A percentile compares a stretch with the other conserved stretches of the same genome.
phyloP scores from a whole-genome alignment of 2,888 invertebrate species.

The Xiphydria camelus region DNA sequence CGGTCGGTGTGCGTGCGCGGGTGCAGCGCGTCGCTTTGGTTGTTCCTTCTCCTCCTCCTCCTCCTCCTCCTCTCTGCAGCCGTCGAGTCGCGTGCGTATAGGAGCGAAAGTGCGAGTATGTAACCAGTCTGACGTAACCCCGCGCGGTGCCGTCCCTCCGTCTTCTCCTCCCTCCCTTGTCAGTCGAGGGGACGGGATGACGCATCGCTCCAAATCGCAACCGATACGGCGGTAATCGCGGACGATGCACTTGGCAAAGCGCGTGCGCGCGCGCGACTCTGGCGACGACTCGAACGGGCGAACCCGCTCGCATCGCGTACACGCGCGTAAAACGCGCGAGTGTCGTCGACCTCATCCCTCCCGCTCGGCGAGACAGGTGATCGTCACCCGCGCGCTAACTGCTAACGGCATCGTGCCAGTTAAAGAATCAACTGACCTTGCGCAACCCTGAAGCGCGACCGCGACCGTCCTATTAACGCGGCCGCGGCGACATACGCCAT shows the following conservation, averaged over 20 bases:
- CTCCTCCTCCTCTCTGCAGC: neutral
- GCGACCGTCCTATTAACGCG: conserved; percentile 32
- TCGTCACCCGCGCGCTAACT: conserved; percentile 1
- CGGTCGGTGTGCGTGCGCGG: no score
- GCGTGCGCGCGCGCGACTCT: no score
- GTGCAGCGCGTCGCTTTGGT: no score
- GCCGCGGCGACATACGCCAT: conserved; percentile 36
- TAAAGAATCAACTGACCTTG: conserved; percentile 26
- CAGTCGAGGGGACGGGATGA: no score
- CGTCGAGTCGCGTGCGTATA: neutral
- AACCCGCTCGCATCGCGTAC: neutral
- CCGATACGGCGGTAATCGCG: no score
- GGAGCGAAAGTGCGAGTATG: no score
- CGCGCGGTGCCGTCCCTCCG: no score
- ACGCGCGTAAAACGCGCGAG: neutral
- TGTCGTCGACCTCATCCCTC: neutral
- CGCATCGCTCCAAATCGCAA: no score
- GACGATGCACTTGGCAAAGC: no score
- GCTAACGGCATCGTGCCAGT: conserved; percentile 6
- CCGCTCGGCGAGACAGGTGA: neutral
- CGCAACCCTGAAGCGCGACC: conserved; percentile 22
- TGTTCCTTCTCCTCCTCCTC: neutral
- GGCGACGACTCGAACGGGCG: neutral
- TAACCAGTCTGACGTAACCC: neutral
- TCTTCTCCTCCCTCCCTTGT: no score